Base-by-base conservation (phyloP, 2,888 invertebrate species). In the Heliconius sara region DNA sequence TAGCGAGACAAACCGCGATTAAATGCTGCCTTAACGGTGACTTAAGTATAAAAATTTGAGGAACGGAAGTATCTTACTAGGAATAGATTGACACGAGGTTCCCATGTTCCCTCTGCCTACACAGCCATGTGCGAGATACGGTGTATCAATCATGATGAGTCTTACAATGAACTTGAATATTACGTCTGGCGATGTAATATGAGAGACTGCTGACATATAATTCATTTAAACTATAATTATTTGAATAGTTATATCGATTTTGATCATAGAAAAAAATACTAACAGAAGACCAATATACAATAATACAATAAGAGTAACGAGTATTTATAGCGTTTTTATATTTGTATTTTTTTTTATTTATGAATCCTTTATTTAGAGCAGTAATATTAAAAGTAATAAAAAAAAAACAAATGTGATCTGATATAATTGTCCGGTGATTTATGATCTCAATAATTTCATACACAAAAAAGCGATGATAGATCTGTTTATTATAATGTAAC, bases 401-500 rank as follows among this genome's bases (percentile, higher is more conserved):
- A 65, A 27, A 72, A 65, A 78, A 19, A 9, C 9, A 60, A 73
- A 73, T 34, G 25, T 43, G 7, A 7, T 57, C 72, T 57, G 6
- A 57, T 52, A 72, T 72, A 72, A 73, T 73, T 73, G 73, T 25
- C 34, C 10, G 6, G 73, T 60, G 73, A 73, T 73, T 73, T 73
- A 73, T 73, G 73, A 16, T 34, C n/a, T n/a, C n/a, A 72, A 57
- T 57, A 57, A 73, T 73, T 60, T 73, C 57, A 12, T 34, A 25
- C 16, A 84, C 72, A 82, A 76, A 83, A 52, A 78, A 78, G 70
- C 79, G 74, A 80, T 81, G 80, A 60, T 83, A 47, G 73, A 73
- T 73, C 73, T 73, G 19, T 19, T 19, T 52, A 6, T 70, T 25
- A 25, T 43, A 34, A 60, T 30, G 73, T 73, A 73, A 25, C 13